Percentiles rank a stretch among this genome's conserved stretches.
phyloP scores from a whole-genome alignment of 2,888 invertebrate genomes.

The Sinentomon sp. region DNA sequence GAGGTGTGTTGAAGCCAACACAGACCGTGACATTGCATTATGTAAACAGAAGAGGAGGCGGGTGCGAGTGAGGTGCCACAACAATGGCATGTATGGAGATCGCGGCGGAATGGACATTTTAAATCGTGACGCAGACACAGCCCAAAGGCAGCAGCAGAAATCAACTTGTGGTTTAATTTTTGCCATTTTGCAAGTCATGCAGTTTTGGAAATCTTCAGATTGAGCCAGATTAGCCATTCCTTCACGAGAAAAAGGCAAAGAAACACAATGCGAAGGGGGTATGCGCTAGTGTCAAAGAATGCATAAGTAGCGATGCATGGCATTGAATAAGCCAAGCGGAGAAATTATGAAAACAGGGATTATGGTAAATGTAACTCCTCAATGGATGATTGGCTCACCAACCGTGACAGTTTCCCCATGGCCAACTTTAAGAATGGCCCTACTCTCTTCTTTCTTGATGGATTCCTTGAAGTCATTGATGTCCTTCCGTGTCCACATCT shows the following conservation, averaged over 20 bases:
- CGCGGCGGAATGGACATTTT: no score
- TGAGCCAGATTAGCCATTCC: no score
- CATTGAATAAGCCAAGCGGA: not conserved
- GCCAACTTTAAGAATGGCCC: conserved; percentile 71
- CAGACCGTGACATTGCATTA: no score
- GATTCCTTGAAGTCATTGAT: conserved; percentile 70
- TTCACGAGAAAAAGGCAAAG: not conserved
- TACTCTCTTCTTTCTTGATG: conserved; percentile 46
- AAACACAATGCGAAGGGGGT: not conserved
- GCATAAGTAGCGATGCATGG: not conserved
- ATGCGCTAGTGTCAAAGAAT: not conserved
- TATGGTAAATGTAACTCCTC: not conserved
- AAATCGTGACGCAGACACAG: no score
- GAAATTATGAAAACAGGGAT: not conserved
- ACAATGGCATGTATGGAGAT: no score
- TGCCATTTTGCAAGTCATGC: no score
- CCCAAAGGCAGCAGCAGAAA: no score
- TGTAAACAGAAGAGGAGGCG: no score
- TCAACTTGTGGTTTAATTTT: no score
- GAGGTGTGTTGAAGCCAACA: no score
- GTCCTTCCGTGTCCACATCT: conserved; percentile 87
- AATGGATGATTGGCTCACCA: conserved; percentile 15
- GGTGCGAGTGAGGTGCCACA: no score
- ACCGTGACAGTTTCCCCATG: conserved; percentile 94
- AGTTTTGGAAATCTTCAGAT: no score